phyloP scores from a whole-genome alignment of 2,113 vertebrate species.

The Pygoscelis adeliae region DNA sequence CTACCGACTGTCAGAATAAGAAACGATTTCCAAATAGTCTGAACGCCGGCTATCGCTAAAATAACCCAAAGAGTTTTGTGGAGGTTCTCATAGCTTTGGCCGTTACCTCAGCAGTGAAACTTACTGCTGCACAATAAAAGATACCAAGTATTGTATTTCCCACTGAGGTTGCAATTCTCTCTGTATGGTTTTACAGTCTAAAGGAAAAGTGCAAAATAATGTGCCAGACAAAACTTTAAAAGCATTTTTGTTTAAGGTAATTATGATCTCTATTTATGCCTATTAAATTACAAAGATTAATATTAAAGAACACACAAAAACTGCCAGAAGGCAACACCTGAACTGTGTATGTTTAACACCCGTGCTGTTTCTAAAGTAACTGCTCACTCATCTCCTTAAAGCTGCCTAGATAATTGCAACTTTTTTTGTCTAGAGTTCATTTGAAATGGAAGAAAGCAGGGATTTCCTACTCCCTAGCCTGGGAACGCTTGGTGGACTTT shows the following conservation, averaged over 20 bases:
- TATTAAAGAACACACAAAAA: conserved; percentile 59
- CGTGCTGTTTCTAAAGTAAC: conserved; percentile 23
- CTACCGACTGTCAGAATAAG: neutral
- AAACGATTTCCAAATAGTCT: neutral
- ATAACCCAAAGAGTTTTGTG: neutral
- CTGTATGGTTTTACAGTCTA: neutral
- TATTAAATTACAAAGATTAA: conserved; percentile 73
- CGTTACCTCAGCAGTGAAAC: neutral
- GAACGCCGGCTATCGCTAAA: neutral
- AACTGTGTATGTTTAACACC: conserved; percentile 43
- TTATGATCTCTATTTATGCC: conserved; percentile 65
- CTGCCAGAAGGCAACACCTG: conserved; percentile 69
- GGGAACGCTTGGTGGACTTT: conserved; percentile 35
- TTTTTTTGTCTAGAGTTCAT: conserved; percentile 39
- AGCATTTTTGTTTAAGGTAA: conserved; percentile 67
- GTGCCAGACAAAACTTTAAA: conserved; percentile 54
- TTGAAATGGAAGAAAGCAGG: conserved; percentile 53
- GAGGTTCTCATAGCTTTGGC: neutral
- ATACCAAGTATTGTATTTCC: neutral
- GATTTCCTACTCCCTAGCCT: conserved; percentile 32
- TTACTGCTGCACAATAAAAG: neutral
- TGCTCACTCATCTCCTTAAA: conserved; percentile 43
- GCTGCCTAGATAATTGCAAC: conserved; percentile 29
- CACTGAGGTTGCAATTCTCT: neutral
- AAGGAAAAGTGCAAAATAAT: conserved; percentile 12